These are phyloP conservation scores for Apomyelois bistriatella DNA, from an alignment of 2,888 invertebrate species.

Conservation along the genomic window DNA sequence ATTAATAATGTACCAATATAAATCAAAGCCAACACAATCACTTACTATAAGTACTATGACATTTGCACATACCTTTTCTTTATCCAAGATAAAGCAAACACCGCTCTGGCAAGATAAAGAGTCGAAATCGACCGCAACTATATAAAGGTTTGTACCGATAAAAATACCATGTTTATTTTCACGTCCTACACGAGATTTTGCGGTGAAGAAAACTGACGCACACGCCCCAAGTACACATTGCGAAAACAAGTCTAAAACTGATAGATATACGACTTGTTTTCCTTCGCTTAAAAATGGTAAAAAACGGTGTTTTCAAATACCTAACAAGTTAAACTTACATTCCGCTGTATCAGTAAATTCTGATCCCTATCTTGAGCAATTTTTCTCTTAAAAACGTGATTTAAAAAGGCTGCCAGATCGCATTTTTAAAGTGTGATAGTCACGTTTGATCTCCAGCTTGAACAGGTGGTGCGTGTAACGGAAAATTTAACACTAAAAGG, in stretches of 20 bases:
- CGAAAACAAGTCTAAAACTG: slow-evolving; percentile 44
- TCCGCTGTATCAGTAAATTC: slow-evolving; percentile 71
- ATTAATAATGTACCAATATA: too few relatives aligned
- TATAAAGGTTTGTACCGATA: slow-evolving; percentile 78
- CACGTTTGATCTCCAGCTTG: slow-evolving; percentile 27
- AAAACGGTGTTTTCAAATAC: slow-evolving; percentile 41
- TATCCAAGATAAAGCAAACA: slow-evolving; percentile 76
- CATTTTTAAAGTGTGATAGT: slow-evolving; percentile 32
- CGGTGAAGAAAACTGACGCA: slow-evolving; percentile 52
- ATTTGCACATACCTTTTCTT: slow-evolving; percentile 58
- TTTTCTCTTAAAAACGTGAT: slow-evolving; percentile 63
- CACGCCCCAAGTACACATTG: slow-evolving; percentile 29
- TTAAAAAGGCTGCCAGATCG: slow-evolving; percentile 48
- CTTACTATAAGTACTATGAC: slow-evolving; percentile 50
- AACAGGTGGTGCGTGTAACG: slow-evolving; percentile 42
- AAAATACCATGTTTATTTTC: slow-evolving; percentile 80
- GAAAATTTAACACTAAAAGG: slow-evolving; percentile 44
- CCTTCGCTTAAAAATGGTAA: slow-evolving; percentile 24
- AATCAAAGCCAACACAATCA: slow-evolving; percentile 35
- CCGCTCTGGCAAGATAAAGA: slow-evolving; percentile 73
- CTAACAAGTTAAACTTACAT: slow-evolving; percentile 58
- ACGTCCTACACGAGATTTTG: slow-evolving; percentile 73
- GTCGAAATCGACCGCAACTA: slow-evolving; percentile 78
- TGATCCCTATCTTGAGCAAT: slow-evolving; percentile 63
- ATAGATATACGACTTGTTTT: slow-evolving; percentile 52